Percentiles rank a stretch among this genome's conserved stretches.
Evolutionary conservation across 2,113 vertebrate genomes (phyloP).

Genomic region (Lophochroa leadbeateri): DNA sequence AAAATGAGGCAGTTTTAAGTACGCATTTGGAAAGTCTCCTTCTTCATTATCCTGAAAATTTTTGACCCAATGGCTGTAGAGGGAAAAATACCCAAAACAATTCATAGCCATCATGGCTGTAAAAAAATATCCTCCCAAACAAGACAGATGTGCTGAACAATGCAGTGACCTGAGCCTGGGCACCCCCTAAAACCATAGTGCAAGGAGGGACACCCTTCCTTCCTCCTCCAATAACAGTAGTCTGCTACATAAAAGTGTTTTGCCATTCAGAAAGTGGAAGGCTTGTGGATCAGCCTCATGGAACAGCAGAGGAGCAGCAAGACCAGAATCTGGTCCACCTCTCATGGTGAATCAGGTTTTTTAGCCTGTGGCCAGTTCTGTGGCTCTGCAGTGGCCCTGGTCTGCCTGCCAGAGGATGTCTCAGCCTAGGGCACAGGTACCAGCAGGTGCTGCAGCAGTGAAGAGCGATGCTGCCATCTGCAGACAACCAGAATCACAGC

Average conservation of each 20-base stretch:
- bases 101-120: neutral
- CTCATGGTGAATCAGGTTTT: accelerated
- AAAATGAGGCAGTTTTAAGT: neutral
- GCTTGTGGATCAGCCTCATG: neutral
- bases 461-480: conserved; percentile 17
- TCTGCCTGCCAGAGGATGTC: neutral
- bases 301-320: neutral
- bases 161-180: neutral
- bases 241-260: neutral
- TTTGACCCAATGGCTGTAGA: neutral
- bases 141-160: neutral
- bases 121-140: neutral
- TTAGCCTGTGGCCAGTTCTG: neutral
- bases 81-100: neutral
- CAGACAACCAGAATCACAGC: neutral
- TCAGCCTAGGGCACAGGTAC: neutral
- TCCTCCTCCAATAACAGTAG: neutral
- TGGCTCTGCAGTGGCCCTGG: neutral
- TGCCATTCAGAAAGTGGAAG: neutral
- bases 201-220: neutral
- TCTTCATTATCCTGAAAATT: neutral
- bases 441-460: neutral
- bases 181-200: neutral
- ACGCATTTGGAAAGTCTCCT: neutral
- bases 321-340: neutral